Conservation (phyloP, 2,888 invertebrate species). For the Mongoloraphidia duomilia region DNA sequence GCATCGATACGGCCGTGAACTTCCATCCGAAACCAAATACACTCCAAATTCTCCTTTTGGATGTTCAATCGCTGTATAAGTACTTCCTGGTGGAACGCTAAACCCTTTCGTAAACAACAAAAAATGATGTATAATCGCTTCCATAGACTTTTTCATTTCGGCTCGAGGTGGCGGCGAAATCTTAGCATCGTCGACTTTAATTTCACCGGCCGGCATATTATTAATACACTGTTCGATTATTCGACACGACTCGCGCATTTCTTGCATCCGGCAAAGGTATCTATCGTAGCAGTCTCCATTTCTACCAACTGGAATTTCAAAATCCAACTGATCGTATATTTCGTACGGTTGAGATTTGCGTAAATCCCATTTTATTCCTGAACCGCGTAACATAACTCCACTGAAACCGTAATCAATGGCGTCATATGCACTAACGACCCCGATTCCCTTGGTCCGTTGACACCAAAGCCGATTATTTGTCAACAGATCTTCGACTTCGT, state of each 20-base stretch:
- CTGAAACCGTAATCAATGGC: constrained; percentile 62
- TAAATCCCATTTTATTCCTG: constrained; percentile 80
- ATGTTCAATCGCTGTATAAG: constrained; percentile 65
- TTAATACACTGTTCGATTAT: constrained; percentile 72
- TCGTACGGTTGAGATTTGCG: constrained; percentile 73
- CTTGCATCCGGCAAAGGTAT: constrained; percentile 48
- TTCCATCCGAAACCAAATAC: constrained; percentile 75
- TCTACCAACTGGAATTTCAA: constrained; percentile 67
- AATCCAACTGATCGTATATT: constrained; percentile 66
- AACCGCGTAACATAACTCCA: constrained; percentile 64
- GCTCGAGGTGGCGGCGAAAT: constrained; percentile 53
- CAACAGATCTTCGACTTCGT: constrained; percentile 70
- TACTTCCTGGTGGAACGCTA: constrained; percentile 68
- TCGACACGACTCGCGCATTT: constrained; percentile 62
- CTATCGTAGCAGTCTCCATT: constrained; percentile 79
- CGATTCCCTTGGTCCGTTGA: constrained; percentile 58
- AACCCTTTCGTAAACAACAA: constrained; percentile 73
- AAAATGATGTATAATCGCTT: constrained; percentile 79
- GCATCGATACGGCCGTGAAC: constrained; percentile 50
- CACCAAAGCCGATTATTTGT: constrained; percentile 63
- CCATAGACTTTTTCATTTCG: constrained; percentile 82
- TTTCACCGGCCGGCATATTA: constrained; percentile 67
- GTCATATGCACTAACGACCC: constrained; percentile 54
- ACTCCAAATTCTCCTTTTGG: constrained; percentile 86
- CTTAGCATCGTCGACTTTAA: constrained; percentile 69